These are phyloP conservation scores for Cynopterus sphinx DNA, from an alignment of 2,797 vertebrate genomes.

Conservation along the genomic window DNA sequence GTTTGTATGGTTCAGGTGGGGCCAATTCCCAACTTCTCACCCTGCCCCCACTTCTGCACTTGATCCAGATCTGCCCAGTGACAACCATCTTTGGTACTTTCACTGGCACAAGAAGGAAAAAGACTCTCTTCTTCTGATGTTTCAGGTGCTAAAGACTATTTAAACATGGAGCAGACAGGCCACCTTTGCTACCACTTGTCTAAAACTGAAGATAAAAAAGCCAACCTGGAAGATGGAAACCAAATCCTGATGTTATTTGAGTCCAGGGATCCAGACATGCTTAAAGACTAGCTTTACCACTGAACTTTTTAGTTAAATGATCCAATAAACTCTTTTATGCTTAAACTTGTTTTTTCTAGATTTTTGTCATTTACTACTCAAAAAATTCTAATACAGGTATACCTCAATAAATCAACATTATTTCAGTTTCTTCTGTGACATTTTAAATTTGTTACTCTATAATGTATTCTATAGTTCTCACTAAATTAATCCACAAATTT, in stretches of 20 bases:
- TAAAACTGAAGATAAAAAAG: neutral
- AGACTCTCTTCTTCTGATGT: neutral
- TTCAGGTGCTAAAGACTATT: neutral
- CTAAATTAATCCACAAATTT: neutral
- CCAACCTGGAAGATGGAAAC: neutral
- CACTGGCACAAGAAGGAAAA: neutral
- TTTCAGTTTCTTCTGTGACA: slow-evolving; percentile 13
- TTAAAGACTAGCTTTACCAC: neutral
- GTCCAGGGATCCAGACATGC: neutral
- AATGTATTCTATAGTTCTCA: slow-evolving; percentile 7
- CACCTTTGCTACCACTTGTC: neutral
- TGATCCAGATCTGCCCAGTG: neutral
- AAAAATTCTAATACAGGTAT: neutral
- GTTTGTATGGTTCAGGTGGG: neutral
- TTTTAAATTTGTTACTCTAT: neutral
- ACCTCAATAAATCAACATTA: neutral
- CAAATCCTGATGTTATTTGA: neutral
- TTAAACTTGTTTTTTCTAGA: slow-evolving; percentile 20
- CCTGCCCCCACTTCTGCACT: neutral
- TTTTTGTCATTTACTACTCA: neutral
- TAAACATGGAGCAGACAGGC: neutral
- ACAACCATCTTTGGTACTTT: neutral
- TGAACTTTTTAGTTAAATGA: neutral
- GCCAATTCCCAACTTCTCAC: neutral
- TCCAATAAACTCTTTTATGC: neutral